Evolutionary conservation across 2,797 vertebrate species (phyloP).

Genomic region (Neostethus bicornis): DNA sequence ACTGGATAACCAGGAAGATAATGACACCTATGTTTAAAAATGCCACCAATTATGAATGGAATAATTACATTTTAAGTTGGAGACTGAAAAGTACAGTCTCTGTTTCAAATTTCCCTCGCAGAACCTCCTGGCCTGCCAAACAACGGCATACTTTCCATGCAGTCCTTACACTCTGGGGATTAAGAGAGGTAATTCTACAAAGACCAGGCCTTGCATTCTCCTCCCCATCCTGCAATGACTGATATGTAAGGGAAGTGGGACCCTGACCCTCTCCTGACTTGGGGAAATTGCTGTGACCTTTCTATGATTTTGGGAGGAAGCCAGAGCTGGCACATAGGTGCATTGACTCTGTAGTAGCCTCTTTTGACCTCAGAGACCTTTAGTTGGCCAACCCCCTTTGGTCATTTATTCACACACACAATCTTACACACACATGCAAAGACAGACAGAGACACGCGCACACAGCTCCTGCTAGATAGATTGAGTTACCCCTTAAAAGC

Average conservation of each 20-base stretch:
- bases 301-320: constrained; percentile 76
- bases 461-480: constrained; percentile 60
- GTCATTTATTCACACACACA: constrained; percentile 62
- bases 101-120: constrained; percentile 42
- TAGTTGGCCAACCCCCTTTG: constrained; percentile 46
- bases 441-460: constrained; percentile 14
- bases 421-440: no score
- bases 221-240: constrained; percentile 75
- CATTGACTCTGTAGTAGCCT: constrained; percentile 57
- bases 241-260: constrained; percentile 75
- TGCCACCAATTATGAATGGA: constrained; percentile 54
- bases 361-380: constrained; percentile 71
- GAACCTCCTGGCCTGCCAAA: constrained; percentile 47
- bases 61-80: constrained; percentile 59
- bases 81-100: constrained; percentile 41
- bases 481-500: constrained; percentile 70
- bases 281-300: constrained; percentile 83
- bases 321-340: constrained; percentile 67
- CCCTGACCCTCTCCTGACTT: constrained; percentile 74
- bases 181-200: constrained; percentile 67
- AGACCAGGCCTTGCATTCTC: constrained; percentile 51
- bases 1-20: constrained; percentile 56
- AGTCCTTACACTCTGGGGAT: constrained; percentile 58
- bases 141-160: constrained; percentile 47
- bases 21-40: constrained; percentile 63